A percentile compares a stretch with the other conserved stretches of the same genome.
phyloP scores from a whole-genome alignment of 2,113 vertebrate genomes.

The Loxodonta africana region DNA sequence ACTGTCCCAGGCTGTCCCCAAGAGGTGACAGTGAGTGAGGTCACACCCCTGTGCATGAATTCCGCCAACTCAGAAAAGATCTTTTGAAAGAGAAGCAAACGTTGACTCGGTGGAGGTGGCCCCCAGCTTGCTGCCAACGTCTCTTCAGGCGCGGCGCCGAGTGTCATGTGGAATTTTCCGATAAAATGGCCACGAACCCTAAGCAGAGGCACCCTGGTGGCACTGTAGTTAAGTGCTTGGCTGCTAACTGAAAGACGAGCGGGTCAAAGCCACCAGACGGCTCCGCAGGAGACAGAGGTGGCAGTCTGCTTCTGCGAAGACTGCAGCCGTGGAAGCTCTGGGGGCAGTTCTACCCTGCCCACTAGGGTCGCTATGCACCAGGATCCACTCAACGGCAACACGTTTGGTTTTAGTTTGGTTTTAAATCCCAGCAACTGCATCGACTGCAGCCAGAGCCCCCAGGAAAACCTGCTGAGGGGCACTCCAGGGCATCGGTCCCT shows the following conservation, averaged over 20 bases:
- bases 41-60: no score
- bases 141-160: no score
- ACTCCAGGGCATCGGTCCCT: not conserved
- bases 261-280: not conserved
- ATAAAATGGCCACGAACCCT: accelerated
- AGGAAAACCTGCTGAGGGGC: not conserved
- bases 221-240: not conserved
- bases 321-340: not conserved
- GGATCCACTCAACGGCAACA: not conserved
- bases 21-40: no score
- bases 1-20: not conserved
- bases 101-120: not conserved
- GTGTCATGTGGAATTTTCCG: not conserved
- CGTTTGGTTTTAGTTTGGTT: not conserved
- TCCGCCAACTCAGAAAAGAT: not conserved
- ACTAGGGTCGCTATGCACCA: not conserved
- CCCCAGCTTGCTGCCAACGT: not conserved
- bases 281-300: not conserved
- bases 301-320: not conserved
- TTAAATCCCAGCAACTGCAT: not conserved
- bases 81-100: not conserved
- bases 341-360: not conserved
- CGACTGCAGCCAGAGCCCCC: not conserved
- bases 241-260: not conserved
- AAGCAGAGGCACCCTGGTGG: not conserved